Evolutionary conservation across 2,797 vertebrate species (phyloP).

Genomic region (Aselliscus stoliczkanus): DNA sequence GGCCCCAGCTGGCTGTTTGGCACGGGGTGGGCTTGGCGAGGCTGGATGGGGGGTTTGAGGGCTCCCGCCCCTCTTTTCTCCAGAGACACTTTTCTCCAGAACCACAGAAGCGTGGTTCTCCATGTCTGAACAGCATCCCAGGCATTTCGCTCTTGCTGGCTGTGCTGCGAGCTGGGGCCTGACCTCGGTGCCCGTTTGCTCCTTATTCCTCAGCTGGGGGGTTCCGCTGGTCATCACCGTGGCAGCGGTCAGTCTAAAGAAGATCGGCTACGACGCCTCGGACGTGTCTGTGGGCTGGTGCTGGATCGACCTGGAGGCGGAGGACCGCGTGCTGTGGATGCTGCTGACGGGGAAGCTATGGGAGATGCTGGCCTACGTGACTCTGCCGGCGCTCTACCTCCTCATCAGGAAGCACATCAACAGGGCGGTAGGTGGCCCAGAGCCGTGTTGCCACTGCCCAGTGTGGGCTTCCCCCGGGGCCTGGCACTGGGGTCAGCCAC

Average conservation of each 20-base stretch:
- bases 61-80: neutral
- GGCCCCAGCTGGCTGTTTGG: too few relatives aligned
- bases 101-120: neutral
- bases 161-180: neutral
- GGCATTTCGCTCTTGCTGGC: neutral
- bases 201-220: constrained; percentile 87
- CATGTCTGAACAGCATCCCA: accelerated
- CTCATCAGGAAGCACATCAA: constrained; percentile 94
- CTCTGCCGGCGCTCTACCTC: constrained; percentile 91
- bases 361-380: constrained; percentile 95
- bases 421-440: constrained; percentile 86
- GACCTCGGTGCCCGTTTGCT: accelerated
- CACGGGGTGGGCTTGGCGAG: neutral
- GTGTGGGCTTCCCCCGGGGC: neutral
- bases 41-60: neutral
- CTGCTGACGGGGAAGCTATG: constrained; percentile 94
- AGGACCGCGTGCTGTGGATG: constrained; percentile 93
- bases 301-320: constrained; percentile 89
- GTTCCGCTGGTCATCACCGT: constrained; percentile 90
- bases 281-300: constrained; percentile 98
- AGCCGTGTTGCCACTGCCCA: accelerated
- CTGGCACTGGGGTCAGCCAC: accelerated
- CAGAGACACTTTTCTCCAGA: neutral
- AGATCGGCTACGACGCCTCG: constrained; percentile 95
- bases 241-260: constrained; percentile 87